These are phyloP conservation scores for Vanacampus margaritifer DNA, from an alignment of 2,113 vertebrate species.

Conservation along the genomic window DNA sequence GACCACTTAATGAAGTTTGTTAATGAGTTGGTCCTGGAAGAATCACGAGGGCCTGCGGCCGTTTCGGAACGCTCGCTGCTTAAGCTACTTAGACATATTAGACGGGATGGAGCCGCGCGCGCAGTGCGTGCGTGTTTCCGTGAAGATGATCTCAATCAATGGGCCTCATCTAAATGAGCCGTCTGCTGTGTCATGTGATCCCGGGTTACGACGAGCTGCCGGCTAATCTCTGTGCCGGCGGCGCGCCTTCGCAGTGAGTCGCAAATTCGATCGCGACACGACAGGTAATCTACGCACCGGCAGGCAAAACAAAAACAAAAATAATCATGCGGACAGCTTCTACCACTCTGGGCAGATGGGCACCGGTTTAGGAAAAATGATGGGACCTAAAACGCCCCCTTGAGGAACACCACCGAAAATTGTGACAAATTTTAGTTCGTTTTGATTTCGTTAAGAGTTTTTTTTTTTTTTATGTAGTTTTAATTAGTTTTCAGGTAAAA, in stretches of 20 bases:
- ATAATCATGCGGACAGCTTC: background rate
- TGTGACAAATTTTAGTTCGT: background rate
- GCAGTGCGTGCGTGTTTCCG: background rate
- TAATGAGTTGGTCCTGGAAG: slow-evolving; percentile 19
- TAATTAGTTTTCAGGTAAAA: too few relatives aligned
- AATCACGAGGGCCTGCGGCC: slow-evolving; percentile 4
- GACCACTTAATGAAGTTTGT: slow-evolving; percentile 39
- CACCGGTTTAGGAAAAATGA: too few relatives aligned
- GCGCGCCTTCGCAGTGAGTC: slow-evolving; percentile 16
- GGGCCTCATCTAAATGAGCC: slow-evolving; percentile 14
- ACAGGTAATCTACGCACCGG: background rate
- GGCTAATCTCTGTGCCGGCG: slow-evolving; percentile 24
- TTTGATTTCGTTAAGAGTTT: too few relatives aligned
- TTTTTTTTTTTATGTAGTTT: too few relatives aligned
- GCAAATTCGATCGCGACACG: background rate
- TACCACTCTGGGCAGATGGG: background rate
- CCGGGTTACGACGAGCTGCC: background rate
- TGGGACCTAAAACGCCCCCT: background rate
- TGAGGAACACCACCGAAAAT: background rate
- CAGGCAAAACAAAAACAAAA: background rate
- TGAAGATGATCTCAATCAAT: slow-evolving; percentile 22
- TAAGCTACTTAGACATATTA: slow-evolving; percentile 19
- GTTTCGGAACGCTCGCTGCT: slow-evolving; percentile 12
- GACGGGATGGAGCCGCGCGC: background rate
- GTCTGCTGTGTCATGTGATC: slow-evolving; percentile 20